Conservation (phyloP, 2,113 vertebrate genomes). For the Pelobates fuscus region DNA sequence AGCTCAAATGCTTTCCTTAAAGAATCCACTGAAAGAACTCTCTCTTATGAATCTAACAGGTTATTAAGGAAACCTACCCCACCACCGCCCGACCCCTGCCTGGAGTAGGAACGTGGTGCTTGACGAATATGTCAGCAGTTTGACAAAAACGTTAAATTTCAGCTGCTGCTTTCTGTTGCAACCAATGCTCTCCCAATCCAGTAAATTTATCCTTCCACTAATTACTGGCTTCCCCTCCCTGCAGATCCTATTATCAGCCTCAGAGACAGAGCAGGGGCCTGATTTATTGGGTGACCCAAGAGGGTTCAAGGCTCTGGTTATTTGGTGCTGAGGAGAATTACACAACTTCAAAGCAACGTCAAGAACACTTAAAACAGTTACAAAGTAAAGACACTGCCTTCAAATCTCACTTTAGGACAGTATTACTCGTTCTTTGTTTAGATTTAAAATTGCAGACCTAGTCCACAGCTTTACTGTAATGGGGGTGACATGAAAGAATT, state of each 20-base stretch:
- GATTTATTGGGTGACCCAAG: constrained; percentile 34
- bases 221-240: not conserved
- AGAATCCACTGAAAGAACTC: not conserved
- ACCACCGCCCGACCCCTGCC: constrained; percentile 15
- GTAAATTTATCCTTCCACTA: not conserved
- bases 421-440: too few relatives aligned
- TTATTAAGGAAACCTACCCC: constrained; percentile 32
- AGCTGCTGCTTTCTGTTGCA: constrained; percentile 33
- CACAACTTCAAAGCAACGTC: constrained; percentile 23
- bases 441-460: too few relatives aligned
- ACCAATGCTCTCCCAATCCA: not conserved
- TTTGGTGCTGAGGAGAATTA: not conserved
- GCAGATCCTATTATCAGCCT: constrained; percentile 14
- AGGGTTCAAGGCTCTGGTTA: not conserved
- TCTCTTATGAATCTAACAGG: constrained; percentile 9
- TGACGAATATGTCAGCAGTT: constrained; percentile 7
- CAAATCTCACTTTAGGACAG: too few relatives aligned
- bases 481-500: too few relatives aligned
- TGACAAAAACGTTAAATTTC: constrained; percentile 8
- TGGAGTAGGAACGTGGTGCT: constrained; percentile 23
- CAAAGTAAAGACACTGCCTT: too few relatives aligned
- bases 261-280: not conserved
- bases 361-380: not conserved
- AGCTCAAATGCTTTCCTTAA: not conserved
- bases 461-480: too few relatives aligned